A percentile compares a stretch with the other conserved stretches of the same genome.
Evolutionary conservation across 37 sponge, comb jelly and placozoan genomes (phyloP).

Genomic region (Crambe crambe): DNA sequence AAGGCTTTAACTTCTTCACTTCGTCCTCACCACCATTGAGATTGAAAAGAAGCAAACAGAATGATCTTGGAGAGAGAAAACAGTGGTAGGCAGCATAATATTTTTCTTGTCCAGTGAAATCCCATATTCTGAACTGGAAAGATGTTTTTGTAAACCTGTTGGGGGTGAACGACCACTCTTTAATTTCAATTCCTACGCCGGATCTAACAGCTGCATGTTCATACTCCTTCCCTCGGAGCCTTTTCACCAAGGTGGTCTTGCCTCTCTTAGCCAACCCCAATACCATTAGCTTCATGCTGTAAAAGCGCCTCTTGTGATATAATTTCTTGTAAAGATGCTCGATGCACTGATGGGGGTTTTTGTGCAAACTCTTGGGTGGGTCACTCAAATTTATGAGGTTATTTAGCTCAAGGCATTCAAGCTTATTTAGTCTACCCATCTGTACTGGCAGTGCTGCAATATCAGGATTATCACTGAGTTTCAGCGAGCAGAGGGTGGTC

Average conservation of each 20-base stretch:
- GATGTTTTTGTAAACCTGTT: slow-evolving; percentile 25
- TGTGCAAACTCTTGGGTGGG: slow-evolving; percentile 66
- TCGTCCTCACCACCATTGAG: slow-evolving; percentile 77
- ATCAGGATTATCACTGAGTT: slow-evolving; percentile 71
- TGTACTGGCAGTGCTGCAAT: slow-evolving; percentile 73
- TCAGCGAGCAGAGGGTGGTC: slow-evolving; percentile 50
- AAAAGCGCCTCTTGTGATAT: slow-evolving; percentile 63
- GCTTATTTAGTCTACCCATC: slow-evolving; percentile 75
- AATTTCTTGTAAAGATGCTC: slow-evolving; percentile 81
- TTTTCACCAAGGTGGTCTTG: slow-evolving; percentile 87
- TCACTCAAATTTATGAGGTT: slow-evolving; percentile 82
- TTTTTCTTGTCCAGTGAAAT: slow-evolving; percentile 93
- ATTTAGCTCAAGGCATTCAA: slow-evolving; percentile 42
- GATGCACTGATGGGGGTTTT: slow-evolving; percentile 59
- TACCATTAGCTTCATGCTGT: slow-evolving; percentile 92
- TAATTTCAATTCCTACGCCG: slow-evolving; percentile 93
- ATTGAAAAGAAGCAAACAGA: slow-evolving; percentile 87
- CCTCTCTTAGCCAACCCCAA: slow-evolving; percentile 82
- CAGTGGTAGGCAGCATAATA: slow-evolving; percentile 96
- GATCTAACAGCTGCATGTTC: slow-evolving; percentile 83
- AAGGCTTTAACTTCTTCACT: slow-evolving; percentile 78
- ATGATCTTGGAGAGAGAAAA: slow-evolving; percentile 86
- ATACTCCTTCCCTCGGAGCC: slow-evolving; percentile 76
- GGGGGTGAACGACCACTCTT: slow-evolving; percentile 75
- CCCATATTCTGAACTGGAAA: slow-evolving; percentile 92